Evolutionary conservation across 2,113 vertebrate species (phyloP), one percentile per base, ranked within the genome.

Genomic region (Apeltes quadracus): DNA sequence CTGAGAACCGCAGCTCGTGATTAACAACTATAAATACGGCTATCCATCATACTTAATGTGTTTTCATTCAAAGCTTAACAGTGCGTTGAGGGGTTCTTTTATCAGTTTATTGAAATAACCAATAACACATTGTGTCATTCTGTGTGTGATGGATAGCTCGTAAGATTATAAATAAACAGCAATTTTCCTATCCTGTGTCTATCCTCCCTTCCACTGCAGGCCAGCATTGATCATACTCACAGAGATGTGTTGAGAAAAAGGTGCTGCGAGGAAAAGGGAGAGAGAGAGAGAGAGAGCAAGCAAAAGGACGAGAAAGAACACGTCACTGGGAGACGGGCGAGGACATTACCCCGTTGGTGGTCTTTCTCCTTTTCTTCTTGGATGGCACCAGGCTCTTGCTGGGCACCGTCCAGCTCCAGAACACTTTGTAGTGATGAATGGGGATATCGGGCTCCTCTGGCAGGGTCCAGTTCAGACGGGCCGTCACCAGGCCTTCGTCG

Each of bases 381-480:
- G 95, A 93, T 1, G 95, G 95, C 61, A 96, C 93, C n/a, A 93
- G 83, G 0, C 95, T 93, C 92, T 93, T 95, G 76, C 93, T 91
- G 5, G 90, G 82, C 23, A 91, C 93, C 0, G 90, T 95, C 96
- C 97, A 96, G 91, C 95, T 98, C 96, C 97, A 99, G 83, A 95
- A 96, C 7, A 97, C 94, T 84, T 96, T 98, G 90, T 95, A 99
- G 91, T 99, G 97, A 62, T 98, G 97, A 7, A 98, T 87, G 3
- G 97, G 97, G 58, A 97, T 92, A 61, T 99, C 97, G 0, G 94
- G 94, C 41, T 99, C 96, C 81, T 95, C 94, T 0, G 94, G 91
- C 46, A 95, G 78, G 12, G 94, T 96, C 97, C 97, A 99, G 43
- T 88, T 88, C 4, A 99, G 87, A 15, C 91, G 87, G 20, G 88